These are phyloP conservation scores for Tolypeutes matacus DNA, from an alignment of 2,797 vertebrate species.

Conservation along the genomic window DNA sequence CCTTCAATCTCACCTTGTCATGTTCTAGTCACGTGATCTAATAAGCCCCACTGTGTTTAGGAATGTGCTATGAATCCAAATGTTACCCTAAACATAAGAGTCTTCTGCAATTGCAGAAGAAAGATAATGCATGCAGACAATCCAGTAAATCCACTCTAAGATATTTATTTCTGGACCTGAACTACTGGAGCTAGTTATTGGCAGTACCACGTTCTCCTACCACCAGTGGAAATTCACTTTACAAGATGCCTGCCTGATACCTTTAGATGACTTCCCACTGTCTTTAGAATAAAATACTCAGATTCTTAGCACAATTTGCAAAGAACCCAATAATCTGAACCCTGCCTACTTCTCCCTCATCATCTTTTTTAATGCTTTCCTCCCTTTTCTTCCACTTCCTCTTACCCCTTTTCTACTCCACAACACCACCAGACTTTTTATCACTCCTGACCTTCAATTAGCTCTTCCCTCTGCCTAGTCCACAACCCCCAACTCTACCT, in stretches of 20 bases:
- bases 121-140: background rate
- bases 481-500: background rate
- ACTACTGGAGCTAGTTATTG: background rate
- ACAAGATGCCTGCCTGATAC: background rate
- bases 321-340: background rate
- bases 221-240: background rate
- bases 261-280: background rate
- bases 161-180: background rate
- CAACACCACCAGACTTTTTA: background rate
- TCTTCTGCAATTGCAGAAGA: background rate
- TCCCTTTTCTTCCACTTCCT: background rate
- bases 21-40: background rate
- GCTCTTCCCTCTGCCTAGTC: background rate
- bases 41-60: background rate
- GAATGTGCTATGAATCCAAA: background rate
- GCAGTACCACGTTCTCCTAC: background rate
- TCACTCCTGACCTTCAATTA: background rate
- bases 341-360: background rate
- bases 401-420: background rate
- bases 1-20: background rate
- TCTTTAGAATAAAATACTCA: background rate
- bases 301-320: background rate
- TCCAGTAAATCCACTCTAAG: background rate
- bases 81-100: background rate
- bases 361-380: background rate